Conservation (phyloP, 2,888 invertebrate genomes). For the Anoplius nigerrimus region DNA sequence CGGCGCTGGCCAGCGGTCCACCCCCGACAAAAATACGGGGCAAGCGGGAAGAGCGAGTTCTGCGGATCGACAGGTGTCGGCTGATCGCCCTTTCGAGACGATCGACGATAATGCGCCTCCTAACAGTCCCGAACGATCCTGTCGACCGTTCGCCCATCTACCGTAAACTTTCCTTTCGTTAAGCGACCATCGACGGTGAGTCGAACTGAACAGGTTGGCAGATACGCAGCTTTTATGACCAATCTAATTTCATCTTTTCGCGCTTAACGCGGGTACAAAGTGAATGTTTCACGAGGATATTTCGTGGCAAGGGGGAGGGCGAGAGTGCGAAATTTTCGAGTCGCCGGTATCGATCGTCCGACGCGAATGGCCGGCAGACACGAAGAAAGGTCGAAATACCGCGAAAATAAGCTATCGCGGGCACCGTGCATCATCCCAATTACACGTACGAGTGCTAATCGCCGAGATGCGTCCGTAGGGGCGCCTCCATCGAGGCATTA, state of each 20-base stretch:
- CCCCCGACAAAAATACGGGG: no score
- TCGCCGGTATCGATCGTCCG: no score
- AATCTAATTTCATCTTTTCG: no score
- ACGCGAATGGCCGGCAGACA: slow-evolving; percentile 4
- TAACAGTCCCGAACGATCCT: no score
- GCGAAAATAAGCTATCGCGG: slow-evolving; percentile 5
- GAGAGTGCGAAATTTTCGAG: neutral
- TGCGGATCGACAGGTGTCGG: slow-evolving; percentile 29
- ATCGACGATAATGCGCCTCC: slow-evolving; percentile 11
- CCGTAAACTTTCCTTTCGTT: slow-evolving; percentile 1
- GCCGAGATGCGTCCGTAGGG: slow-evolving; percentile 48
- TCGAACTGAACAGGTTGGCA: no score
- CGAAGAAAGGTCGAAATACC: slow-evolving; percentile 6
- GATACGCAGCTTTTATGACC: no score
- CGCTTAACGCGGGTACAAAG: no score
- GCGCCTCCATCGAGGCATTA: slow-evolving; percentile 53
- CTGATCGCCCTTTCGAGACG: slow-evolving; percentile 17
- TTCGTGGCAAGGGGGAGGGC: no score
- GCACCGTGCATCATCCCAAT: slow-evolving; percentile 49
- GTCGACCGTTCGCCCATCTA: neutral
- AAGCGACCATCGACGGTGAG: no score
- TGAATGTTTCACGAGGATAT: no score
- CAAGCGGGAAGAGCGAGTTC: no score
- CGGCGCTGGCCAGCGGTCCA: no score
- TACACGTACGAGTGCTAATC: slow-evolving; percentile 58